Conservation (phyloP, 2,113 vertebrate genomes). For the Pantherophis guttatus region DNA sequence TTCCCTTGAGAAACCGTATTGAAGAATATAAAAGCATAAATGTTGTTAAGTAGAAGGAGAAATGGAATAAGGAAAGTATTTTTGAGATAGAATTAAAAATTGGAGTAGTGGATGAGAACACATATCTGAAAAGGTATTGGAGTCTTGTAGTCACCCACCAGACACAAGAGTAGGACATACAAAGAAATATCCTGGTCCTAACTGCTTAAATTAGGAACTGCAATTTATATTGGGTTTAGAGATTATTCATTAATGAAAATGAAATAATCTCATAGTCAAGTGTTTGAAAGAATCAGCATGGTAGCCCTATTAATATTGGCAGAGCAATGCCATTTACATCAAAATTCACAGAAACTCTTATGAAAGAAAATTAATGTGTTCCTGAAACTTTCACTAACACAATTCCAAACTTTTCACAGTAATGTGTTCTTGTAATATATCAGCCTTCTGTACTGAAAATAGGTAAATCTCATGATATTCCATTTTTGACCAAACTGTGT, state of each 20-base stretch:
- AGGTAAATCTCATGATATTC: neutral
- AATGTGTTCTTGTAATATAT: neutral
- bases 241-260: neutral
- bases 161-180: neutral
- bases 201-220: neutral
- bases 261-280: neutral
- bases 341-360: neutral
- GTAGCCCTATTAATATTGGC: neutral
- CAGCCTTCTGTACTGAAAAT: neutral
- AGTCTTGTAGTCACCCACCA: neutral
- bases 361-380: neutral
- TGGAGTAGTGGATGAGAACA: neutral
- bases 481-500: neutral
- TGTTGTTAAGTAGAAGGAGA: neutral
- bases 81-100: neutral
- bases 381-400: neutral
- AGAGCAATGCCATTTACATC: neutral
- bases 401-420: neutral
- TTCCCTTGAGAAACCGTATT: neutral
- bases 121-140: neutral
- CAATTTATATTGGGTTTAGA: neutral
- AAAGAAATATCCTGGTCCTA: neutral
- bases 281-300: neutral
- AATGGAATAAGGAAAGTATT: neutral
- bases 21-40: neutral